Evolutionary conservation across 2,113 vertebrate genomes (phyloP).

Genomic region (Seriola aureovittata): DNA sequence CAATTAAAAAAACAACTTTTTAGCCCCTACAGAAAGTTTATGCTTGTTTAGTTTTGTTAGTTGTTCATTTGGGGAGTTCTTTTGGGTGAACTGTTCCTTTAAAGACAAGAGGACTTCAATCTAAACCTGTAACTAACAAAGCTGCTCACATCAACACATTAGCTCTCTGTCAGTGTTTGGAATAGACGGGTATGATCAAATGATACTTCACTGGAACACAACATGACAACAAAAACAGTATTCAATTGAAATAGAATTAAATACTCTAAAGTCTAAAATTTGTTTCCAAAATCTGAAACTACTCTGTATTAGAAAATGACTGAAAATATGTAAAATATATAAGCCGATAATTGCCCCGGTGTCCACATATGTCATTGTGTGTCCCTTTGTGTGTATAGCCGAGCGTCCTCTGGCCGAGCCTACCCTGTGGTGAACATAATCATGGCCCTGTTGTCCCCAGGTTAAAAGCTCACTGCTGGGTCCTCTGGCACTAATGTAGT

Average conservation of each 20-base stretch:
- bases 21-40: no score
- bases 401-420: constrained; percentile 64
- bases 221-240: not conserved
- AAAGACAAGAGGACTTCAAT: not conserved
- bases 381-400: constrained; percentile 57
- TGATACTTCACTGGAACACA: not conserved
- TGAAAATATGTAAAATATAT: constrained; percentile 40
- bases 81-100: not conserved
- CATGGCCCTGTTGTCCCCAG: constrained; percentile 77
- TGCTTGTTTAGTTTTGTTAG: no score
- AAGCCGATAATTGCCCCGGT: constrained; percentile 49
- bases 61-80: no score
- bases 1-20: no score
- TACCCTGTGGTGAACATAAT: constrained; percentile 78
- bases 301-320: not conserved
- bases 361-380: constrained; percentile 54
- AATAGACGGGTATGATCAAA: not conserved
- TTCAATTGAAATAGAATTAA: not conserved
- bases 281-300: not conserved
- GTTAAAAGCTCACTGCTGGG: constrained; percentile 81
- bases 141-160: not conserved
- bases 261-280: not conserved
- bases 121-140: not conserved
- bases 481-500: constrained; percentile 78
- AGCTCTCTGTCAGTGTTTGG: not conserved